Evolutionary conservation across 2,113 vertebrate species (phyloP), one percentile per base, ranked within the genome.

Genomic region (Okapia johnstoni): DNA sequence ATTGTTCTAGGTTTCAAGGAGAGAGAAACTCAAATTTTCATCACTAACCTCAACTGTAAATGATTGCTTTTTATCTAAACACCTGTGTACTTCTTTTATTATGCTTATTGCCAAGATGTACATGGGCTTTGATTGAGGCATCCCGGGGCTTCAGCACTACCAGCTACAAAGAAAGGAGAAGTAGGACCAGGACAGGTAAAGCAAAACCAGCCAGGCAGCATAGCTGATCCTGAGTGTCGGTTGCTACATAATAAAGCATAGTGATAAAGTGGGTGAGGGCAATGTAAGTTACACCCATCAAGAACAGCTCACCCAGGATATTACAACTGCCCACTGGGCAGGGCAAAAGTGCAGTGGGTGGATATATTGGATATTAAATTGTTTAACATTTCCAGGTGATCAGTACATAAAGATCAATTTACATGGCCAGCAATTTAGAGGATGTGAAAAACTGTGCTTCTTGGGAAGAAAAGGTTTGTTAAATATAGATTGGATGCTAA

Each of bases 261-360:
- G 12, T 4, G 17, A 86, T 55, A 30, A 87, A 79, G 16, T 48
- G 9, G 5, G 14, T 70, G 28, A 61, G 17, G 40, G 8, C 28
- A 57, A 6, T 19, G 11, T 33, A 15, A 61, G 40, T 19, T 40
- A 43, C 17, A 58, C 6, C 1, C 57, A 48, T 8, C 2, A 57
- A 13, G 19, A 60, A 8, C 8, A 7, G 60, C n/a, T 84, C 12
- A 25, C 26, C n/a, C 30, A 76, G 52, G 33, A 88, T 60, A 66
- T 77, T 30, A 33, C 6, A 60, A 5, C 10, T 83, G 25, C 63
- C 63, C 43, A 2, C 2, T 19, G 43, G 21, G 9, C 14, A 73
- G 57, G 21, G 54, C 1, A 92, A 6, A 46, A 25, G n/a, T 33
- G 2, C 4, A 76, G 6, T n/a, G 30, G 2, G 5, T 16, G 0